These are phyloP conservation scores for Channa striata DNA, from an alignment of 2,797 vertebrate species.

Conservation along the genomic window DNA sequence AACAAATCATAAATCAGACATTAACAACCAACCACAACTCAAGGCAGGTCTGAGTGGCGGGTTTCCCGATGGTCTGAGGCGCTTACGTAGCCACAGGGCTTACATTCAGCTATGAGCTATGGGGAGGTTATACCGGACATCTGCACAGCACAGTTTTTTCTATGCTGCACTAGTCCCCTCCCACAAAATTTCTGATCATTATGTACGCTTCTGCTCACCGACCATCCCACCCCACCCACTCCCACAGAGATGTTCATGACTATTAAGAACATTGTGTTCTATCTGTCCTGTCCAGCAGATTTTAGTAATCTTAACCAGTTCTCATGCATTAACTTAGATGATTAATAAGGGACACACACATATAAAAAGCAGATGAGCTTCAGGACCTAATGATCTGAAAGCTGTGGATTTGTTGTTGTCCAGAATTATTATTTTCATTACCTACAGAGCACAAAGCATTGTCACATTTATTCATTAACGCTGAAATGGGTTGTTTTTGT, in stretches of 20 bases:
- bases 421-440: too few relatives aligned
- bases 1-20: constrained; percentile 4
- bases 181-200: constrained; percentile 13
- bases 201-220: neutral
- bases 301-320: neutral
- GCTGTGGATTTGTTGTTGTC: too few relatives aligned
- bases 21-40: neutral
- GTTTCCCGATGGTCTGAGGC: neutral
- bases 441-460: neutral
- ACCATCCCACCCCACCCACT: constrained; percentile 23
- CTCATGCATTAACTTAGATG: neutral
- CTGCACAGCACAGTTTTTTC: neutral
- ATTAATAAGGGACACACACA: neutral
- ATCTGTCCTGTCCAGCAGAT: too few relatives aligned
- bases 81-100: neutral
- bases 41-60: too few relatives aligned
- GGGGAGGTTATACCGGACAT: neutral
- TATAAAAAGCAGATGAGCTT: neutral
- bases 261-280: too few relatives aligned
- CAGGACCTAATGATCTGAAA: too few relatives aligned
- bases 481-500: neutral
- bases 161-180: neutral
- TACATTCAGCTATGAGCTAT: neutral
- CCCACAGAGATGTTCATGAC: neutral
- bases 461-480: neutral